Base-by-base conservation (phyloP, 2,113 vertebrate genomes). In the Leptocoma aspasia region DNA sequence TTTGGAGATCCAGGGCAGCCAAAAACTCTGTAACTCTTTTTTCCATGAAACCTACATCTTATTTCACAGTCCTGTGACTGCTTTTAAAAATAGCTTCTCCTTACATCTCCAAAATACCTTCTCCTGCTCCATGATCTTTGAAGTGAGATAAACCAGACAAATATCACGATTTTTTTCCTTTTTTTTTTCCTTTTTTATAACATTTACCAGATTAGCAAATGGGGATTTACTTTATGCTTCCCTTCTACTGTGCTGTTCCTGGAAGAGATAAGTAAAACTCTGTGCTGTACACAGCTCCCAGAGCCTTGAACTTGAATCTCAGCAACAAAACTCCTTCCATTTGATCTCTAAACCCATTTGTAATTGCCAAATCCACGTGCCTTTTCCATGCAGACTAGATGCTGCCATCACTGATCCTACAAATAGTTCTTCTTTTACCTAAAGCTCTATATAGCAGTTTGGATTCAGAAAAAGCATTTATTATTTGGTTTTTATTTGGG, bases 141-240 rank as follows among this genome's bases (percentile, higher is more conserved):
- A 88, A 88, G 83, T 95, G 95, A 96, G 83, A 84, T n/a, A 92
- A 95, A 89, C 76, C 95, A 95, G 94, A 84, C 72, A 60, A 86
- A 41, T 94, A 92, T 21, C 52, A 44, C 69, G 41, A 21, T 41
- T 66, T 73, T 87, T 84, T 37, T 33, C 1, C 9, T 11, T 39
- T 28, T 15, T 9, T 89, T 82, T 35, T 5, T 3, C 1, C 16
- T 47, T n/a, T 81, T 95, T 89, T 49, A 4, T 53, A 82, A 92
- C 92, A 84, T 94, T 75, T 86, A 19, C 83, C 91, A 86, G 92
- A 92, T 94, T 94, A 94, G 57, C 77, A 82, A 89, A 56, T 39
- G 66, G 69, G 57, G 92, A 78, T 95, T 95, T 92, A 50, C 53
- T 83, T 89, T 54, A 50, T 2, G 14, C 52, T 92, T 81, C 60